Base-by-base conservation (phyloP, 2,888 invertebrate species). In the Craniophora ligustri region DNA sequence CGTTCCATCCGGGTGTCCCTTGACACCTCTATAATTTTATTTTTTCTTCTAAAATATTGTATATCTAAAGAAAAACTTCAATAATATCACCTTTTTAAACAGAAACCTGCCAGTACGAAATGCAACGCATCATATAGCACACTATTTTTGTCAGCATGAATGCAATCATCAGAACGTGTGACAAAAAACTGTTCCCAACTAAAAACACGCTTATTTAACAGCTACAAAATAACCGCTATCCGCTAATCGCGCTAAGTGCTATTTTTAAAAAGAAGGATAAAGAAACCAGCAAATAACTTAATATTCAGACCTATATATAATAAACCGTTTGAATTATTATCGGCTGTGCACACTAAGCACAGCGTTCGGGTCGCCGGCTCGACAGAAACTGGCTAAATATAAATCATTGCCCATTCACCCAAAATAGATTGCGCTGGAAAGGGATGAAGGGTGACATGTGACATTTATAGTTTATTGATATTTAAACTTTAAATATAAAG, bases 401-500 rank as follows among this genome's bases (percentile, higher is more conserved):
- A 71, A 46, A 55, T 61, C 44, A 50, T 70, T 57, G 44, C 46
- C 44, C 38, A 59, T 35, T 47, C 50, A 57, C 57, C 36, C 23
- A 60, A 71, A 72, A 72, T 72, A 72, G 71, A 73, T 36, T 34
- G 46, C 49, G 31, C 47, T 60, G 47, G 47, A 66, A 63, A 71
- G 71, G 74, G 71, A 70, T 72, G 16, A 55, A 67, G 71, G 71
- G 73, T 58, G 57, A 59, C 68, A 68, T 58, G 40, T 49, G 63
- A 64, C 63, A 63, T 67, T 42, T 51, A 45, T 31, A 48, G 63
- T 64, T 68, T 63, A 44, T 64, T 68, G 64, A 36, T 63, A 44
- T 60, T 45, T 44, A 34, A 21, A 28, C 53, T 67, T 42, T 39
- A 42, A 1, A 34, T 51, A 63, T 36, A 60, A 40, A 10, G 6